Evolutionary conservation across 2,797 vertebrate genomes (phyloP), one percentile per base, ranked within the genome.

Genomic region (Mus caroli): DNA sequence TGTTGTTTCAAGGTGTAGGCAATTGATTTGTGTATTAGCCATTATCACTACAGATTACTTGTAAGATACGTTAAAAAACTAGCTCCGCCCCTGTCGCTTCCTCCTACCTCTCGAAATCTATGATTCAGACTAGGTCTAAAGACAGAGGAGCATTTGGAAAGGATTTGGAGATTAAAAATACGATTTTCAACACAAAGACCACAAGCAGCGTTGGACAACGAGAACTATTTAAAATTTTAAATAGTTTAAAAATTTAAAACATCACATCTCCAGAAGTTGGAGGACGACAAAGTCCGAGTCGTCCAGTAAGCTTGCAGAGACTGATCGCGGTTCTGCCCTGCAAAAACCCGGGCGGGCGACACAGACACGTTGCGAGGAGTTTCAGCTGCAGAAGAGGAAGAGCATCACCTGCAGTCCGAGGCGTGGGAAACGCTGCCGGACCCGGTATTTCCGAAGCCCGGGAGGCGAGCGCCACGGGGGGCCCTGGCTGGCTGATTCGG

Each of bases 391-490:
- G 94, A 92, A 92, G 93, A 56, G 89, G 84, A 69, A 87, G 94
- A 88, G 94, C 97, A 94, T 96, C 97, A 95, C 97, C 97, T 92
- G 97, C 97, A 82, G 96, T 69, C 93, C 50, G 46, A 46, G 85
- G 95, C 96, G 82, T 75, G 97, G 96, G 97, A 94, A 95, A 67
- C 84, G 89, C 95, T 15, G 84, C 91, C n/a, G 31, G 90, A 34
- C 93, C 13, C 37, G 83, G 79, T 14, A 37, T 3, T 54, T 54
- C 54, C 0, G 1, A 6, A 58, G 43, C 52, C 52, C 0, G 6
- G 10, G 86, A 88, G 67, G 92, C 20, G 80, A 34, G 73, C 77
- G 79, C 91, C 22, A 52, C 43, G 34, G 28, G 67, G 34, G 54
- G 3, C 58, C 14, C 3, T 43, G 78, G 85, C 1, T 43, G 83